phyloP scores from a whole-genome alignment of 2,113 vertebrate species.

The Benitochromis conjunctus region DNA sequence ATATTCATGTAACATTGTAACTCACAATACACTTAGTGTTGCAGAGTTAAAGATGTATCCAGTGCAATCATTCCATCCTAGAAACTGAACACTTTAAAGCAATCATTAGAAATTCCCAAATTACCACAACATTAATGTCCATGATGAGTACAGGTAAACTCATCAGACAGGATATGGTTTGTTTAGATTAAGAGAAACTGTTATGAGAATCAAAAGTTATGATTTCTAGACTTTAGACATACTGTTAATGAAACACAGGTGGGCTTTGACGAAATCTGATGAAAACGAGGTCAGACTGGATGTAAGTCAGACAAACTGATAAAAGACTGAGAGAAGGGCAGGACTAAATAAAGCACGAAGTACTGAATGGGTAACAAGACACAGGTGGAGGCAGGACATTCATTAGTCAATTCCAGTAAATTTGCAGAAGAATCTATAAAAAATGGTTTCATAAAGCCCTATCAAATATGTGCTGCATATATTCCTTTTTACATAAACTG shows the following conservation, averaged over 20 bases:
- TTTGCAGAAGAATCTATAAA: not conserved
- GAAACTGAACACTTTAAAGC: not conserved
- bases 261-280: not conserved
- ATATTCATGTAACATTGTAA: not conserved
- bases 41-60: accelerated
- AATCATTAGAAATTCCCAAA: not conserved
- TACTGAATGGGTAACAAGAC: not conserved
- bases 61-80: not conserved
- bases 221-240: slow-evolving; percentile 18
- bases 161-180: not conserved
- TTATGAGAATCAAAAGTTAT: not conserved
- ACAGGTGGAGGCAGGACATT: not conserved
- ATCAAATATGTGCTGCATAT: not conserved
- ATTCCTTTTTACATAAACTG: not conserved
- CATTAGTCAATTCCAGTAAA: not conserved
- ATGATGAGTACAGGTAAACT: not conserved
- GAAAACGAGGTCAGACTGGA: not conserved
- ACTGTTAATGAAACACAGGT: not conserved
- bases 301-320: not conserved
- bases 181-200: not conserved
- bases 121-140: not conserved
- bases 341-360: not conserved
- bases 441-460: not conserved
- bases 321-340: not conserved
- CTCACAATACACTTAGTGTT: not conserved